phyloP scores from a whole-genome alignment of 1,140 invertebrate genomes.

The Cataglyphis hispanica region DNA sequence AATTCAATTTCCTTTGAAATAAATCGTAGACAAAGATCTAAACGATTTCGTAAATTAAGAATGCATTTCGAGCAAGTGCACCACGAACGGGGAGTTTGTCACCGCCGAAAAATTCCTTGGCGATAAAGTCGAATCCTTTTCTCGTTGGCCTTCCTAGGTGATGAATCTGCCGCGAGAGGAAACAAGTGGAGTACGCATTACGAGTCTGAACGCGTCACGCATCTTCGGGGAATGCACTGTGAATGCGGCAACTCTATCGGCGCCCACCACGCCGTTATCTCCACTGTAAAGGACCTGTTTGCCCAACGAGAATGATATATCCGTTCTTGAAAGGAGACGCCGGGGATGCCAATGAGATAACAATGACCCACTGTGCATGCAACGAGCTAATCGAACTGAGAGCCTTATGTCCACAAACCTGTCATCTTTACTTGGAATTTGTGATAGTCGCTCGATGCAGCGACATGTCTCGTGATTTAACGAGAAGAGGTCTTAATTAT shows the following conservation, averaged over 20 bases:
- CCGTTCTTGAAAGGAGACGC: constrained; percentile 32
- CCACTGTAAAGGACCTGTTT: constrained; percentile 49
- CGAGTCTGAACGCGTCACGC: constrained; percentile 71
- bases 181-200: constrained; percentile 74
- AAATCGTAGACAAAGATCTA: neutral
- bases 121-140: constrained; percentile 58
- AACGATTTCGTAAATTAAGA: neutral
- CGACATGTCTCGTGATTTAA: constrained; percentile 37
- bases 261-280: constrained; percentile 42
- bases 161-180: constrained; percentile 67
- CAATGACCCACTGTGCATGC: constrained; percentile 72
- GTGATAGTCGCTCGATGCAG: constrained; percentile 15
- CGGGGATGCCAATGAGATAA: constrained; percentile 73
- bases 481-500: constrained; percentile 56
- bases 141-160: constrained; percentile 43
- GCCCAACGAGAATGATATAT: constrained; percentile 44
- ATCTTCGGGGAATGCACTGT: constrained; percentile 63
- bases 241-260: constrained; percentile 44
- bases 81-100: neutral
- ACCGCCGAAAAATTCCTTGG: constrained; percentile 58
- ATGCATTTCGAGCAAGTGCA: neutral
- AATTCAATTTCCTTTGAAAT: neutral
- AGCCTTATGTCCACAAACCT: constrained; percentile 47
- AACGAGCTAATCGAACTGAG: constrained; percentile 54
- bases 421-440: constrained; percentile 50